Percentiles rank a stretch among this genome's conserved stretches.
Evolutionary conservation across 2,888 invertebrate genomes (phyloP).

Genomic region (Myopa testacea): DNA sequence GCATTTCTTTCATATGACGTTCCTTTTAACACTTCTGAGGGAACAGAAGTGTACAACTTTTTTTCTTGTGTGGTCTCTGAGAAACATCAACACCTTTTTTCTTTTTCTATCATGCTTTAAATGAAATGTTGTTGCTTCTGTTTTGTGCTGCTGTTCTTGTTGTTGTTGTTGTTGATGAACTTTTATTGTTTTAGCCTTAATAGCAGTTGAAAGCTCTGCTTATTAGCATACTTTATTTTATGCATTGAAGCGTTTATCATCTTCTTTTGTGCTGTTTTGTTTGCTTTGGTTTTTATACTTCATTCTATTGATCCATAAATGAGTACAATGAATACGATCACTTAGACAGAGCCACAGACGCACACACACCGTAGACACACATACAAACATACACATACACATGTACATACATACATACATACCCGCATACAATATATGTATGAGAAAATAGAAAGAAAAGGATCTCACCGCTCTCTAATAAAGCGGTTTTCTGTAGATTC

Average conservation of each 20-base stretch:
- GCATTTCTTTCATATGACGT: no score
- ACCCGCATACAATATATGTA: background rate
- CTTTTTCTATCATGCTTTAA: no score
- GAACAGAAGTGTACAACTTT: no score
- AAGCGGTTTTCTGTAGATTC: no score
- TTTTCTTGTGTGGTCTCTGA: no score
- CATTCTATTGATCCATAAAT: background rate
- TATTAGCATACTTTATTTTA: background rate
- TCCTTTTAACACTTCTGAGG: no score
- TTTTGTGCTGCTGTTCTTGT: no score
- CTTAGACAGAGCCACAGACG: background rate
- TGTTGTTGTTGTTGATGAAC: no score
- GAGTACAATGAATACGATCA: background rate
- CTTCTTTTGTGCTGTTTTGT: background rate
- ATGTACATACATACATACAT: background rate
- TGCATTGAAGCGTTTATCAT: background rate
- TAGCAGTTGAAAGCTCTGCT: constrained; percentile 3
- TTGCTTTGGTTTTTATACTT: background rate
- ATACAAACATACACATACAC: background rate
- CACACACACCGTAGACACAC: background rate
- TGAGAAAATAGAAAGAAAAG: no score
- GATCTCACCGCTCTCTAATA: no score
- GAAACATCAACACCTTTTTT: no score
- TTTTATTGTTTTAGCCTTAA: background rate
- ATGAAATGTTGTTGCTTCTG: no score